Conservation (phyloP, 2,888 invertebrate species). For the Synanthedon andrenaeformis region DNA sequence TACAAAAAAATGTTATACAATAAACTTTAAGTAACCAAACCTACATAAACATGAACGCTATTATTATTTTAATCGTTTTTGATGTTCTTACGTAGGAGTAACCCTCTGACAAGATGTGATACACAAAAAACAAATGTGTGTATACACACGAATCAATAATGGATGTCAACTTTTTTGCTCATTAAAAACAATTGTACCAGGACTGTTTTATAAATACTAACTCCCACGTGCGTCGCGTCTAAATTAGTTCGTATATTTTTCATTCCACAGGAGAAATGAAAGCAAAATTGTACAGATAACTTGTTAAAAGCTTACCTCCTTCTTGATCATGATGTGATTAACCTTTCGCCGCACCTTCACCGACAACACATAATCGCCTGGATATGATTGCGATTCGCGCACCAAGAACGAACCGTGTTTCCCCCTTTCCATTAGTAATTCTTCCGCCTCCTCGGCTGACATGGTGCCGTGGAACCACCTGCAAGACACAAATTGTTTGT, state of each 20-base stretch:
- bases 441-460: constrained; percentile 92
- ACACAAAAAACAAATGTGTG: constrained; percentile 6
- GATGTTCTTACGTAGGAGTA: not conserved
- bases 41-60: no score
- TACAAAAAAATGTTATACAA: no score
- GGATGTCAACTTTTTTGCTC: constrained; percentile 11
- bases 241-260: no score
- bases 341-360: constrained; percentile 94
- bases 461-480: constrained; percentile 90
- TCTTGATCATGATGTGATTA: constrained; percentile 96
- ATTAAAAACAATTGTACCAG: constrained; percentile 8
- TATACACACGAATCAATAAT: constrained; percentile 1
- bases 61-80: no score
- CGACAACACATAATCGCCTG: constrained; percentile 95
- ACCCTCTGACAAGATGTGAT: constrained; percentile 1
- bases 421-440: constrained; percentile 90
- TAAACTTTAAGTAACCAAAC: no score
- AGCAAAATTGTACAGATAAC: no score
- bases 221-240: no score
- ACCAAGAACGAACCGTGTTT: constrained; percentile 97
- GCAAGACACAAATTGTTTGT: constrained; percentile 8
- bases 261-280: no score
- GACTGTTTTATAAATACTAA: no score
- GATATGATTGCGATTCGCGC: constrained; percentile 95
- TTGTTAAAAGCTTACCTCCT: constrained; percentile 60